Base-by-base conservation (phyloP, 2,888 invertebrate genomes). In the Idaea straminata region DNA sequence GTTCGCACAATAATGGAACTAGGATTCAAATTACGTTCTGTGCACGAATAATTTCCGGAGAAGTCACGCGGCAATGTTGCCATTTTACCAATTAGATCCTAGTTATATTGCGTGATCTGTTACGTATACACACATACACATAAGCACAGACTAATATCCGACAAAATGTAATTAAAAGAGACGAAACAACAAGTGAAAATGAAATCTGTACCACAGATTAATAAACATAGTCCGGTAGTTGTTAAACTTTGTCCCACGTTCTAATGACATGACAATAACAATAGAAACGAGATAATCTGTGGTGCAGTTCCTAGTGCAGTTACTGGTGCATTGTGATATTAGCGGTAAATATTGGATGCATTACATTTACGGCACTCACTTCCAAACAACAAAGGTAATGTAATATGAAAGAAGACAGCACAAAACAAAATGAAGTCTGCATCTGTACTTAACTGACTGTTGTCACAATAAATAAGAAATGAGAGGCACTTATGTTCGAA, bases 241-340 rank as follows among this genome's bases (percentile, higher is more conserved):
- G 61, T 63, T 62, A 61, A 61, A 62, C 16, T 58, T 64, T 65
- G 65, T 66, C 69, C 66, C 65, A 69, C 66, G 65, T 15, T 35
- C 57, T 47, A 36, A 59, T 15, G 10, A 34, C 13, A 59, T 59
- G 59, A 59, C 59, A 16, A 15, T 59, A 15, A 34, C 59, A 59
- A 59, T 59, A 59, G 34, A 62, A 60, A 67, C 64, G 64, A 47
- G 65, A 62, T 25, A 62, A 59, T 64, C 61, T 62, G 60, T 68
- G 63, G 62, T 57, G 47, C 38, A 63, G 63, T 57, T 59, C 25
- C 16, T 62, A 61, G 69, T 64, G 58, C 35, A 38, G 62, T 62
- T 65, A 66, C 64, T 62, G 63, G 65, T 63, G 66, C 57, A 66
- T 65, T 57, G 62, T 15, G 62, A 61, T 61, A 64, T 67, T 67